These are phyloP conservation scores for Lamellibrachia columna DNA, from an alignment of 2,888 invertebrate species.

Conservation along the genomic window DNA sequence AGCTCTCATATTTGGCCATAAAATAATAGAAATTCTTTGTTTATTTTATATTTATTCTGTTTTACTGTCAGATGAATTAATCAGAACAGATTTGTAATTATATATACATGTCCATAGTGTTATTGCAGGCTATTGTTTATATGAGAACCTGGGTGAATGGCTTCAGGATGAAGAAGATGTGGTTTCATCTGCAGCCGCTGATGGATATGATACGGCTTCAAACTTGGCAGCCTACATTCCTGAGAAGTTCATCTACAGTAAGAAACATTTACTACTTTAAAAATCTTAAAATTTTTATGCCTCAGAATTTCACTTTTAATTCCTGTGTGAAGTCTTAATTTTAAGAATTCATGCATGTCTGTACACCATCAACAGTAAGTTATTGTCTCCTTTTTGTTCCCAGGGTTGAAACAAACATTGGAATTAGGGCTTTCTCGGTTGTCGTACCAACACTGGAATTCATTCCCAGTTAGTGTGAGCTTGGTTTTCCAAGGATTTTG, in stretches of 20 bases:
- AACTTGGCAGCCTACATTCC: not conserved
- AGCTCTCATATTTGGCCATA: not conserved
- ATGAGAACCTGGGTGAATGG: not conserved
- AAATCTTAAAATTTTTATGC: too few relatives aligned
- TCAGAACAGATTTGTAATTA: not conserved
- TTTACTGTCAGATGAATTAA: not conserved
- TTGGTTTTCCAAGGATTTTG: too few relatives aligned
- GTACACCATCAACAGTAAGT: too few relatives aligned
- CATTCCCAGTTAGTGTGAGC: too few relatives aligned
- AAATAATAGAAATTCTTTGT: not conserved
- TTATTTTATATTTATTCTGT: not conserved
- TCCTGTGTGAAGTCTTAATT: too few relatives aligned
- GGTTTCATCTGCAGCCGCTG: not conserved
- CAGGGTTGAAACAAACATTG: too few relatives aligned
- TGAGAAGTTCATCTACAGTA: not conserved
- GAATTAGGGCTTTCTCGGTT: too few relatives aligned
- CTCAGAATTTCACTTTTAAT: too few relatives aligned
- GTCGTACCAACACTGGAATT: too few relatives aligned
- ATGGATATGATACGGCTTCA: not conserved
- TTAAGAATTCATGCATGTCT: too few relatives aligned
- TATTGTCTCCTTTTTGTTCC: too few relatives aligned
- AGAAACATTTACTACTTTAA: not conserved
- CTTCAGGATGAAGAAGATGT: not conserved
- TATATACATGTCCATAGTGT: not conserved
- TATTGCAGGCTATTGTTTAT: not conserved